phyloP scores from a whole-genome alignment of 2,113 vertebrate genomes.

The Paracanthobrama guichenoti region DNA sequence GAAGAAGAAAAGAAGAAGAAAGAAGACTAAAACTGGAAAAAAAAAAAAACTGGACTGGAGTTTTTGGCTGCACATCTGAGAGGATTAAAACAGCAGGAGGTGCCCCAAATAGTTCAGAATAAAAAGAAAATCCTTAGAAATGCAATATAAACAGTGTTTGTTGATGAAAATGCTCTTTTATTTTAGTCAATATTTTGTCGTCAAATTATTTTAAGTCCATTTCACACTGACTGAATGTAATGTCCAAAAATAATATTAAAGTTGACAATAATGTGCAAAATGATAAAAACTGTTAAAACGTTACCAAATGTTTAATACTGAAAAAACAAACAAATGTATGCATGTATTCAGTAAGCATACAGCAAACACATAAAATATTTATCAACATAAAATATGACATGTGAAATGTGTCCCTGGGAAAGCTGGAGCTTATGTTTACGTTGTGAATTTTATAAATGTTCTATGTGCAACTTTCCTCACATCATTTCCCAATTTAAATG shows the following conservation, averaged over 20 bases:
- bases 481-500: background rate
- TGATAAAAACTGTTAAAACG: background rate
- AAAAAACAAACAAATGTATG: background rate
- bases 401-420: background rate
- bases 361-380: background rate
- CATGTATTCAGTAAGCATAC: background rate
- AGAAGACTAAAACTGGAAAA: too few relatives aligned
- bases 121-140: constrained; percentile 3
- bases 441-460: background rate
- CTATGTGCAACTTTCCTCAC: background rate
- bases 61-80: background rate
- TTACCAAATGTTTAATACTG: background rate
- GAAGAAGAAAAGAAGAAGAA: too few relatives aligned
- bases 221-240: background rate
- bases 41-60: background rate
- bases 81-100: constrained; percentile 11
- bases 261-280: background rate
- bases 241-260: background rate
- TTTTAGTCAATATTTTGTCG: background rate
- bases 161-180: background rate
- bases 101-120: background rate
- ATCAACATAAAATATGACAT: background rate
- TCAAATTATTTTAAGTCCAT: background rate
- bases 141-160: background rate
- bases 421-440: background rate